phyloP scores from a whole-genome alignment of 2,888 invertebrate genomes.

The Sesia apiformis region DNA sequence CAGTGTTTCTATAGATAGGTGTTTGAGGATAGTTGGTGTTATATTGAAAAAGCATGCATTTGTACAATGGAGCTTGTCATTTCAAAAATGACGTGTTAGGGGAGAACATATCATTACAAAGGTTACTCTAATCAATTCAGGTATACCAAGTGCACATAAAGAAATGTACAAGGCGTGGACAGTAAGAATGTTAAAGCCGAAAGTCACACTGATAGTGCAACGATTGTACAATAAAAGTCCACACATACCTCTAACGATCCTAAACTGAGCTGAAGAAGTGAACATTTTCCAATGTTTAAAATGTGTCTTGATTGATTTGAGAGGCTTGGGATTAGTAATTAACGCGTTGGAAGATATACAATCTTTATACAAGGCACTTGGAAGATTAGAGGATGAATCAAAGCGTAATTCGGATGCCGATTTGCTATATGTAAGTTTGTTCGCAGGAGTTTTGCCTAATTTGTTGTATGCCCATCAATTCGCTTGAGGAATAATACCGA shows the following conservation, averaged over 20 bases:
- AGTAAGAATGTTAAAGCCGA: constrained; percentile 9
- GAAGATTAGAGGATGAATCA: constrained; percentile 29
- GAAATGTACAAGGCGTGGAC: constrained; percentile 6
- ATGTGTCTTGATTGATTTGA: background rate
- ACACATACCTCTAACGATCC: constrained; percentile 28
- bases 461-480: constrained; percentile 81
- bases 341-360: constrained; percentile 2
- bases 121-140: background rate
- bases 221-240: constrained; percentile 17
- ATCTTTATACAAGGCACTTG: constrained; percentile 50
- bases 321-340: constrained; percentile 9
- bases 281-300: background rate
- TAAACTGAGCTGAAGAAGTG: too few species aligned
- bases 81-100: background rate
- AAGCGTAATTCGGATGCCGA: constrained; percentile 21
- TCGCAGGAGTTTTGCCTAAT: constrained; percentile 88
- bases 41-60: background rate
- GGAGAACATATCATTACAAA: background rate
- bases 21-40: too few species aligned
- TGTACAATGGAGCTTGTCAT: too few species aligned
- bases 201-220: constrained; percentile 26
- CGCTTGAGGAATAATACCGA: constrained; percentile 87
- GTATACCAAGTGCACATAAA: constrained; percentile 12
- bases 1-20: too few species aligned
- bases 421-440: constrained; percentile 87